Base-by-base conservation (phyloP, 2,888 invertebrate species). In the Theretra japonica region DNA sequence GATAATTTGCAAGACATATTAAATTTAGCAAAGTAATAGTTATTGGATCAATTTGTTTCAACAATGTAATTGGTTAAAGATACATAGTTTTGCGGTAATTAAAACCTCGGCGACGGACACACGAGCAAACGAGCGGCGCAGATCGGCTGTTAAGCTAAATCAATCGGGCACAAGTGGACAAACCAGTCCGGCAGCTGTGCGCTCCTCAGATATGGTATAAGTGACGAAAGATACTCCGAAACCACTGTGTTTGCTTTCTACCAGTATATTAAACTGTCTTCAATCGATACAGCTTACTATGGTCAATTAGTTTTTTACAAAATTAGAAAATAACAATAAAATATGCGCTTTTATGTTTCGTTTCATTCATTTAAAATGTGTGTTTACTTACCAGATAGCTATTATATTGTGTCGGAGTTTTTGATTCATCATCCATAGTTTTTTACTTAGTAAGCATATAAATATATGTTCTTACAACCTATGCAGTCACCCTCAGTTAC, bases 141-240 rank as follows among this genome's bases (percentile, higher is more conserved):
- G 88, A 90, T 90, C 90, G 89, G 88, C 88, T 87, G 89, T 90
- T 91, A 89, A 92, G 89, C 91, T 93, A 90, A 92, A 94, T 94
- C 93, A 94, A 93, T 94, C 94, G 89, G 86, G 86, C 83, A 83
- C 93, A 91, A 93, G 94, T 93, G 93, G 94, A 91, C 91, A 93
- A 94, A 94, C 94, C 94, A 93, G 94, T 94, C 91, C 82, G 90
- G 93, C 94, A 94, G 93, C 94, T 93, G 93, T 87, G 87, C 88
- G 85, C 86, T 86, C 90, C 85, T 85, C 81, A 80, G 80, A 81
- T 77, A 83, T 83, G 89, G 85, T 85, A 82, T 86, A 90, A 90
- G 90, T 88, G 85, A 88, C 80, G 85, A 86, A 86, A 86, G 83
- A 82, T 79, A 75, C 56, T 65, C 62, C 65, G 21, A 60, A 60